Evolutionary conservation across 1,140 invertebrate species (phyloP).

Genomic region (Platyura marginata): DNA sequence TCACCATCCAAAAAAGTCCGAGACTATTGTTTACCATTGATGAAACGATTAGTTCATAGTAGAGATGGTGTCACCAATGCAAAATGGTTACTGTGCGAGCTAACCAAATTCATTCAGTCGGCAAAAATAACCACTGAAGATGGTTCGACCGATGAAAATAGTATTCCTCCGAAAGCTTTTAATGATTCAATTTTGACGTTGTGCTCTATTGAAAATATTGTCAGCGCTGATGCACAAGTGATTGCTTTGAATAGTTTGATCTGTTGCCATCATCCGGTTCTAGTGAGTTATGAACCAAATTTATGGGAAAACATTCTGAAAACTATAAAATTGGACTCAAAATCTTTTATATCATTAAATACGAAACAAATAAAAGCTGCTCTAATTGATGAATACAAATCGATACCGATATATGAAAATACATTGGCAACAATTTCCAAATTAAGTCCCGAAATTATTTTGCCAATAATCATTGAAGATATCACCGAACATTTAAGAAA

Average conservation of each 20-base stretch:
- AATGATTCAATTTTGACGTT: slow-evolving; percentile 13
- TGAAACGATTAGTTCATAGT: slow-evolving; percentile 18
- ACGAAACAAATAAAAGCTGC: slow-evolving; percentile 9
- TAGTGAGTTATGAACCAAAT: slow-evolving; percentile 25
- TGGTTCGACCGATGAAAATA: slow-evolving; percentile 22
- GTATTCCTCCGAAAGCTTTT: slow-evolving; percentile 18
- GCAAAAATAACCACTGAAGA: slow-evolving; percentile 31
- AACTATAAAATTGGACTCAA: slow-evolving; percentile 10
- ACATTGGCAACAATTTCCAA: slow-evolving; percentile 41
- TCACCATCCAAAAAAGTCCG: slow-evolving; percentile 22
- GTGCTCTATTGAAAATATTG: slow-evolving; percentile 21
- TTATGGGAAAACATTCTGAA: slow-evolving; percentile 17
- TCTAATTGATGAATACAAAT: slow-evolving; percentile 13
- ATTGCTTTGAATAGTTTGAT: slow-evolving; percentile 41
- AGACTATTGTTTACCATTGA: slow-evolving; percentile 17
- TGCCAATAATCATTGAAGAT: slow-evolving; percentile 33
- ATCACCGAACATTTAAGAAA: slow-evolving; percentile 40
- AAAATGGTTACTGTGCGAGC: slow-evolving; percentile 36
- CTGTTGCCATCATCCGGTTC: slow-evolving; percentile 45
- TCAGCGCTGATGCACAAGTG: slow-evolving; percentile 27
- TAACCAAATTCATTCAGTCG: slow-evolving; percentile 32
- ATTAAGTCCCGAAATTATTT: slow-evolving; percentile 41
- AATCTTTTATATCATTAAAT: slow-evolving; percentile 12
- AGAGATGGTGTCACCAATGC: slow-evolving; percentile 25
- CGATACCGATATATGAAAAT: slow-evolving; percentile 32